These are phyloP conservation scores for Drosophila bocqueti DNA, from an alignment of 1,140 invertebrate species.

Conservation along the genomic window DNA sequence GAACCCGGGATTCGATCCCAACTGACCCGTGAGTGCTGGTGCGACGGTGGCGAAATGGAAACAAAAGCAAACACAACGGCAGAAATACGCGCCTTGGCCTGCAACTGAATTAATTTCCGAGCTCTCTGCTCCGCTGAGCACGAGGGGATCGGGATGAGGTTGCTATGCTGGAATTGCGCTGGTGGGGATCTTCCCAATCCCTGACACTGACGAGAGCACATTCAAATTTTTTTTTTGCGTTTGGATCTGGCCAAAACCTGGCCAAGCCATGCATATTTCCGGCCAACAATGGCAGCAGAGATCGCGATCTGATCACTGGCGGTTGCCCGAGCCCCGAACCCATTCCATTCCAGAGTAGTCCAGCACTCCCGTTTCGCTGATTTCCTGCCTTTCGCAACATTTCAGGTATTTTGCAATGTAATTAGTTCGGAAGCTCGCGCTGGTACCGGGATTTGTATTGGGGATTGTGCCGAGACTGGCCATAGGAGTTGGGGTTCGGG, in stretches of 20 bases:
- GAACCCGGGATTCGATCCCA: constrained; percentile 70
- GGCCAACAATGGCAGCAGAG: constrained; percentile 36
- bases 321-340: background rate
- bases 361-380: constrained; percentile 61
- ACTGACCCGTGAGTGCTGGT: constrained; percentile 59
- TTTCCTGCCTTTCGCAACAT: constrained; percentile 62
- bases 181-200: constrained; percentile 47
- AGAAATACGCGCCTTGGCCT: constrained; percentile 56
- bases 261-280: constrained; percentile 79
- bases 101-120: constrained; percentile 73
- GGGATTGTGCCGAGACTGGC: background rate
- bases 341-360: constrained; percentile 21
- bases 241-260: constrained; percentile 71
- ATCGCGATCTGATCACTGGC: constrained; percentile 27
- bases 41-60: constrained; percentile 69
- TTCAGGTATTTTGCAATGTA: constrained; percentile 74
- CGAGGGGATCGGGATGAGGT: constrained; percentile 7
- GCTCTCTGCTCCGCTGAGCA: constrained; percentile 73
- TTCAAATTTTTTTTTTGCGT: constrained; percentile 66
- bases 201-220: constrained; percentile 67
- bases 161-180: background rate
- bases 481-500: background rate
- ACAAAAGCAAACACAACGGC: constrained; percentile 79
- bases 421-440: constrained; percentile 55
- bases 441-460: constrained; percentile 1